These are phyloP conservation scores for Cochlearius cochlearius DNA, from an alignment of 2,113 vertebrate species.

Conservation along the genomic window DNA sequence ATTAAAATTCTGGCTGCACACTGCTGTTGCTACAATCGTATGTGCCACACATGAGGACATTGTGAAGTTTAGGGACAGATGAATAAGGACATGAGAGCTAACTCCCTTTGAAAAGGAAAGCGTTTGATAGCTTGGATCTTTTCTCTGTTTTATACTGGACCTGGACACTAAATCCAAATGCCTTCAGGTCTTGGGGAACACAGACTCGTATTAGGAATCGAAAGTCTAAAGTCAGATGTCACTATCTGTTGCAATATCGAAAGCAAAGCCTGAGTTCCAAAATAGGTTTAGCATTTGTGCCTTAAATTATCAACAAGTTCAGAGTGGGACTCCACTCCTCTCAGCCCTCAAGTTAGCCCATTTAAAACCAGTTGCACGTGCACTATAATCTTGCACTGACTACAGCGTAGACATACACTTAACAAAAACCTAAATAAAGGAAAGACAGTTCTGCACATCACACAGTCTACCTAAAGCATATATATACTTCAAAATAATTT, in stretches of 20 bases:
- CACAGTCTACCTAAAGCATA: not conserved
- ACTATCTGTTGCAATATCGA: not conserved
- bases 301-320: not conserved
- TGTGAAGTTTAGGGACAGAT: not conserved
- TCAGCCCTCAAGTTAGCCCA: not conserved
- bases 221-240: not conserved
- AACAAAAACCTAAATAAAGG: not conserved
- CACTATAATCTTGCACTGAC: not conserved
- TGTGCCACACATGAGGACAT: not conserved
- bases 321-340: not conserved
- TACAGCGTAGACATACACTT: not conserved
- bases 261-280: not conserved
- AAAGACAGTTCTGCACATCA: not conserved
- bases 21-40: not conserved
- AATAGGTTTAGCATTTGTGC: rapidly evolving
- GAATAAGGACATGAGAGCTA: not conserved
- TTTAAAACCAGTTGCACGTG: not conserved
- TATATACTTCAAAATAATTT: not conserved
- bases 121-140: not conserved
- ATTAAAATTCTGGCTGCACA: not conserved
- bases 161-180: not conserved
- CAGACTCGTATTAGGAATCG: not conserved
- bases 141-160: not conserved
- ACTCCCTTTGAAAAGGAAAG: not conserved
- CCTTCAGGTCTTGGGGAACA: not conserved